phyloP scores from a whole-genome alignment of 2,113 vertebrate genomes.

The Lynx canadensis region DNA sequence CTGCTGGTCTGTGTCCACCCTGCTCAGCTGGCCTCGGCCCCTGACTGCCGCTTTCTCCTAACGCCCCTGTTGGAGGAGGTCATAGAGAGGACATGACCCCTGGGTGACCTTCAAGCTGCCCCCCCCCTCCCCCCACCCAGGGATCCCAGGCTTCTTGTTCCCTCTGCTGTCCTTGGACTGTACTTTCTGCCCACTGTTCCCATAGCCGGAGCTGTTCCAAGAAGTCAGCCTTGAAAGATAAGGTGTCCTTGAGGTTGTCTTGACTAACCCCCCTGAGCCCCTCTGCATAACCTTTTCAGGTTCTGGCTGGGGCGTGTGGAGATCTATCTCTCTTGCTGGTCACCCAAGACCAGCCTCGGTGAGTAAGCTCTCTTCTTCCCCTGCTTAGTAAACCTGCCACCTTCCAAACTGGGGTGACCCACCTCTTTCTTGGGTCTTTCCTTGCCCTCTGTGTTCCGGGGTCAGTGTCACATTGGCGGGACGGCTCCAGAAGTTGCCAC shows the following conservation, averaged over 20 bases:
- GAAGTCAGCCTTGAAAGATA: background rate
- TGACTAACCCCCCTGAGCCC: background rate
- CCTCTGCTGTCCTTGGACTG: background rate
- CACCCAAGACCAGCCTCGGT: background rate
- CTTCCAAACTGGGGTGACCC: background rate
- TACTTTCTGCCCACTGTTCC: background rate
- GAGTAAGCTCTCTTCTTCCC: background rate
- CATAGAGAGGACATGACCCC: background rate
- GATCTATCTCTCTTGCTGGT: no score
- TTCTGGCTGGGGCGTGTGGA: background rate
- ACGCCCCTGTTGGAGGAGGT: background rate
- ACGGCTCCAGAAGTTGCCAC: background rate
- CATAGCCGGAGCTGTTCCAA: rapidly evolving
- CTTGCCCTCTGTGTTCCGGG: rapidly evolving
- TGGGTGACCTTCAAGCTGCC: background rate
- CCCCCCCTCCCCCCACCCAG: rapidly evolving
- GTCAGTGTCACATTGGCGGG: background rate
- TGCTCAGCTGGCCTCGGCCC: background rate
- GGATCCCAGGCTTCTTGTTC: background rate
- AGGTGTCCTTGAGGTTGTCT: background rate
- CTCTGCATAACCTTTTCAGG: background rate
- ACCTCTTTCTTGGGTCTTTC: background rate
- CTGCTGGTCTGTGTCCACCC: background rate
- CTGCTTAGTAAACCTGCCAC: background rate
- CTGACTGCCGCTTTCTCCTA: background rate